Evolutionary conservation across 2,113 vertebrate genomes (phyloP).

Genomic region (Oreochromis tanganicae): DNA sequence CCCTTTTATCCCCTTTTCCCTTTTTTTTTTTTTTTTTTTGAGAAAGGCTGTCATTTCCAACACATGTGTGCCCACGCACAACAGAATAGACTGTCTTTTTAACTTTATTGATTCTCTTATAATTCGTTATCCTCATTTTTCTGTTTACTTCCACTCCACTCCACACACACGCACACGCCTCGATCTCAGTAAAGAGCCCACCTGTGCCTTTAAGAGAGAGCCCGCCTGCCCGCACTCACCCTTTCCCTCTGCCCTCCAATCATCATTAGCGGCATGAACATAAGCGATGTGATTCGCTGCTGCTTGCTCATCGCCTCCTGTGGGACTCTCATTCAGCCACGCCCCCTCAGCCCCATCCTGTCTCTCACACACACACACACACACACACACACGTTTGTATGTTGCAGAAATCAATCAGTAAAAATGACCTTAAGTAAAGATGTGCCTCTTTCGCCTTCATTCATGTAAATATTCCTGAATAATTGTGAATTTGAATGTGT

Average conservation of each 20-base stretch:
- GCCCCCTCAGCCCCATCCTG: constrained; percentile 33
- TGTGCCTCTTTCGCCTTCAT: not conserved
- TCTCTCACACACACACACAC: not conserved
- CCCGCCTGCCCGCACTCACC: constrained; percentile 40
- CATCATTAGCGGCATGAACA: constrained; percentile 11
- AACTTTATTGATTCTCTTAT: not conserved
- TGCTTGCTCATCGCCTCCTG: constrained; percentile 40
- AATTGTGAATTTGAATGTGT: not conserved
- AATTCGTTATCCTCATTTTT: not conserved
- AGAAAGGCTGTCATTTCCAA: not conserved
- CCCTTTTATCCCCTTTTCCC: too few species aligned
- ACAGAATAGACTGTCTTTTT: not conserved
- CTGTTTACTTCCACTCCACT: constrained; percentile 11
- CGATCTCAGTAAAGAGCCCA: constrained; percentile 74
- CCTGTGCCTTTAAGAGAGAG: constrained; percentile 91
- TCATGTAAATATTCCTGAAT: not conserved
- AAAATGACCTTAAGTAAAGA: constrained; percentile 59
- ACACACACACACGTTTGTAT: constrained; percentile 65
- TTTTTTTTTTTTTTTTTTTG: not conserved
- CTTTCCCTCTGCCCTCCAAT: constrained; percentile 33
- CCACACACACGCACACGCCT: constrained; percentile 73
- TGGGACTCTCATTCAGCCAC: constrained; percentile 28
- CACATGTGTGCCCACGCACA: not conserved
- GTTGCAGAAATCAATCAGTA: constrained; percentile 88
- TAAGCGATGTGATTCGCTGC: constrained; percentile 38